Conservation (phyloP, 2,888 invertebrate species). For the Lydus trimaculatus region DNA sequence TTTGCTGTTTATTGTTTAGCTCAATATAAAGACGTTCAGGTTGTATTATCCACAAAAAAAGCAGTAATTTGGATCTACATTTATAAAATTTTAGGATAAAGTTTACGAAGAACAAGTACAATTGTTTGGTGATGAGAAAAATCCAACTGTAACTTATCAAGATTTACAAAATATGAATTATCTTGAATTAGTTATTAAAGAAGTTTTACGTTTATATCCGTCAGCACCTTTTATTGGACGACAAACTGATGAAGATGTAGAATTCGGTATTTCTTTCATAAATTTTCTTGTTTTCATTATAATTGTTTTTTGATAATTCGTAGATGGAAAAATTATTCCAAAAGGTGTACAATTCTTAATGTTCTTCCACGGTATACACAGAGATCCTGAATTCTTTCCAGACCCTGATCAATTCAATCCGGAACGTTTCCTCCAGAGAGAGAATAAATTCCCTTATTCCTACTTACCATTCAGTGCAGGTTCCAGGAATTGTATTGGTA, state of each 20-base stretch:
- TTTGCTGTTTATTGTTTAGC: constrained; percentile 57
- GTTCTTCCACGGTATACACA: constrained; percentile 26
- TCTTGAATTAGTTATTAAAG: constrained; percentile 43
- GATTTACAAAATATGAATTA: constrained; percentile 33
- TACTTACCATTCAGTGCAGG: no score
- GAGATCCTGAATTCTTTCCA: constrained; percentile 25
- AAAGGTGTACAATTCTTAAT: constrained; percentile 24
- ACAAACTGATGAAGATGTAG: constrained; percentile 16
- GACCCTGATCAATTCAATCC: constrained; percentile 28
- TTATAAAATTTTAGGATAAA: no score
- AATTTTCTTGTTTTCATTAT: constrained; percentile 12
- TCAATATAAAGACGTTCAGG: constrained; percentile 52
- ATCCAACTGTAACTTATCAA: constrained; percentile 39
- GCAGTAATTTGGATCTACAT: no score
- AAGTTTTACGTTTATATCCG: constrained; percentile 41
- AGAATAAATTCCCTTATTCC: no score
- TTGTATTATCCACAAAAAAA: no score
- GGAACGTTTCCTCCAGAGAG: no score
- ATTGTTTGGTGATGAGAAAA: constrained; percentile 45
- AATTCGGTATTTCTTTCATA: no score
- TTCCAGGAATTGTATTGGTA: no score
- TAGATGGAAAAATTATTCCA: constrained; percentile 15
- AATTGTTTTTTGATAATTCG: not conserved
- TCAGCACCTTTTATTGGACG: constrained; percentile 39
- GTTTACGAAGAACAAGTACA: constrained; percentile 52